A percentile compares a stretch with the other conserved stretches of the same genome.
Evolutionary conservation across 2,113 vertebrate genomes (phyloP).

Genomic region (Butorides virescens): DNA sequence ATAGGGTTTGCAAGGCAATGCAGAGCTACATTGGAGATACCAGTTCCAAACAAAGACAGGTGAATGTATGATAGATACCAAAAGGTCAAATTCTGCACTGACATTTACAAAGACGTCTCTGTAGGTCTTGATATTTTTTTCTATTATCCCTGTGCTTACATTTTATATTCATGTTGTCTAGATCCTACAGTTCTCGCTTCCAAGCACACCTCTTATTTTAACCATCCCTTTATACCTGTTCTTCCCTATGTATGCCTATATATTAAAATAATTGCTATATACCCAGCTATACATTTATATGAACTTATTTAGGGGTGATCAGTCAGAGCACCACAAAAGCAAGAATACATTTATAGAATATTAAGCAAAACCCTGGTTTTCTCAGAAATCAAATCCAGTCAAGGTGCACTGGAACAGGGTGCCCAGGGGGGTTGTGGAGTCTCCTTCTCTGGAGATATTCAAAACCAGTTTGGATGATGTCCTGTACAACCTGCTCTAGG

Average conservation of each 20-base stretch:
- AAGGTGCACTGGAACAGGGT: neutral
- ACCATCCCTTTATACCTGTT: neutral
- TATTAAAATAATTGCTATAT: neutral
- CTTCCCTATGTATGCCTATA: neutral
- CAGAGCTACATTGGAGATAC: slow-evolving; percentile 26
- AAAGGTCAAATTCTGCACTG: slow-evolving; percentile 60
- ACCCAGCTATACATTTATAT: neutral
- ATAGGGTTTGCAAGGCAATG: slow-evolving; percentile 1
- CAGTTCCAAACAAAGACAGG: slow-evolving; percentile 22
- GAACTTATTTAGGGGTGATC: neutral
- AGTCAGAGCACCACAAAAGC: neutral
- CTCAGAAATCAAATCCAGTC: neutral
- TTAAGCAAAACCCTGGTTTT: neutral
- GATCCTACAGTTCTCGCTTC: neutral
- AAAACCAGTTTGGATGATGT: no score
- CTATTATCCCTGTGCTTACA: slow-evolving; percentile 31
- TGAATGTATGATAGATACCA: slow-evolving; percentile 41
- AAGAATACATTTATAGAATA: neutral
- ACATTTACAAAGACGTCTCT: slow-evolving; percentile 58
- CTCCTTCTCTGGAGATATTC: no score
- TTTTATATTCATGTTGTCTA: slow-evolving; percentile 46
- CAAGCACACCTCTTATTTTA: neutral
- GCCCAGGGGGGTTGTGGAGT: no score
- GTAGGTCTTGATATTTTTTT: slow-evolving; percentile 51
- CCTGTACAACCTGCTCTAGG: no score